Evolutionary conservation across 2,888 invertebrate genomes (phyloP), one percentile per base, ranked within the genome.

Genomic region (Alloscopus bannaensis): DNA sequence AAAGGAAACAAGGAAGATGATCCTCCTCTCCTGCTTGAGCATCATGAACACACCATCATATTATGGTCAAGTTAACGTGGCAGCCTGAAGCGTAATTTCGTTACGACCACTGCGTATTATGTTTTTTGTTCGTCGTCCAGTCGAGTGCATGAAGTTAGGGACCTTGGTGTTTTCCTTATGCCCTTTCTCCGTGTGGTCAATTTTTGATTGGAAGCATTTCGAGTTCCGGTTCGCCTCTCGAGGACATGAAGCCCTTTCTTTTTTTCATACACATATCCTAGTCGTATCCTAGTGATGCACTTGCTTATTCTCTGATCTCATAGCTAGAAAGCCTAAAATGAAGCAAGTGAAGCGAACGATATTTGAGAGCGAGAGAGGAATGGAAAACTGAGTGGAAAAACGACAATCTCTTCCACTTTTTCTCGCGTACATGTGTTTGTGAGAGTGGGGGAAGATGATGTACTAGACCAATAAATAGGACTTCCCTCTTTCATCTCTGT

Each of bases 351-450:
- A 31, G 59, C 59, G 31, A 52, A 36, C 13, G 36, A 20, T 31
- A 59, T 59, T 59, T 20, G 59, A 59, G 31, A 59, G n/a, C n/a
- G 59, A 59, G 59, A 47, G 52, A 16, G n/a, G n/a, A n/a, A n/a
- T n/a, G n/a, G 42, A 16, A 42, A 42, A n/a, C 18, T 42, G 13
- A 18, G 42, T 16, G 42, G 42, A 42, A 36, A 36, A 42, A 42
- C 18, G 42, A 42, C 42, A 16, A 42, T 2, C 8, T 3, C 18
- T 42, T 42, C 8, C n/a, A n/a, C n/a, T 36, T 36, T 36, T 36
- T 13, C 36, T 36, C 36, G 13, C 6, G 36, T 36, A 36, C 13
- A 36, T 36, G n/a, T n/a, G n/a, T n/a, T n/a, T n/a, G n/a, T n/a
- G n/a, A n/a, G n/a, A n/a, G n/a, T n/a, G n/a, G n/a, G n/a, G n/a